phyloP scores from a whole-genome alignment of 2,797 vertebrate genomes.

The Tauraco hartlaubi region DNA sequence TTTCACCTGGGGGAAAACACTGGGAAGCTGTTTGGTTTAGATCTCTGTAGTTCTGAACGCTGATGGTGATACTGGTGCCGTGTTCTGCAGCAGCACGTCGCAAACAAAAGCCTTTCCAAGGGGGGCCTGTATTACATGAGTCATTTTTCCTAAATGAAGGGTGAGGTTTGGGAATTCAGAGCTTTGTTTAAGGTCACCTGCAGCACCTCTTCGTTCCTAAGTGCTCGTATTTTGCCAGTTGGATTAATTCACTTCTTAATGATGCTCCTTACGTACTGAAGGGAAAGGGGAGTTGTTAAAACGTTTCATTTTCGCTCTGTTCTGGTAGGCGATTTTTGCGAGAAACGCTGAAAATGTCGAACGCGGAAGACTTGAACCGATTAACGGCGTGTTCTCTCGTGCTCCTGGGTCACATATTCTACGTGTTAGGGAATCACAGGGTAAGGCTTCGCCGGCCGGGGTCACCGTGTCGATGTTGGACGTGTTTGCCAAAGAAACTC shows the following conservation, averaged over 20 bases:
- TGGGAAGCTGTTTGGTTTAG: neutral
- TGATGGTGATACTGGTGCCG: rapidly evolving
- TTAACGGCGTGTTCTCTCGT: slow-evolving; percentile 97
- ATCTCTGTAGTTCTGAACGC: neutral
- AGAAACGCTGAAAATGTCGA: slow-evolving; percentile 99
- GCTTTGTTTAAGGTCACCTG: neutral
- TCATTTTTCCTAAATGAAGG: neutral
- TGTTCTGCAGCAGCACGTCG: neutral
- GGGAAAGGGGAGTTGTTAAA: neutral
- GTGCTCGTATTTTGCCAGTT: neutral
- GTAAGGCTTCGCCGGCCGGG: slow-evolving; percentile 72
- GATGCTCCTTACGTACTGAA: neutral
- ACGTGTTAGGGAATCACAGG: slow-evolving; percentile 96
- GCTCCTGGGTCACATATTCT: slow-evolving; percentile 97
- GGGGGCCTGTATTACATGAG: neutral
- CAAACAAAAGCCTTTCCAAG: neutral
- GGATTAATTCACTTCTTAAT: neutral
- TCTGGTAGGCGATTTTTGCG: slow-evolving; percentile 90
- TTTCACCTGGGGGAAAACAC: neutral
- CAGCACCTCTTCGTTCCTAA: neutral
- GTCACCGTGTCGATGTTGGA: neutral
- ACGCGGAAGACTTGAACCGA: slow-evolving; percentile 96
- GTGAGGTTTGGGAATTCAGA: neutral
- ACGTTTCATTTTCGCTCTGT: neutral
- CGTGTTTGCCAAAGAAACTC: neutral